A percentile compares a stretch with the other conserved stretches of the same genome.
phyloP scores from a whole-genome alignment of 2,797 vertebrate genomes.

The Anguilla marmorata region DNA sequence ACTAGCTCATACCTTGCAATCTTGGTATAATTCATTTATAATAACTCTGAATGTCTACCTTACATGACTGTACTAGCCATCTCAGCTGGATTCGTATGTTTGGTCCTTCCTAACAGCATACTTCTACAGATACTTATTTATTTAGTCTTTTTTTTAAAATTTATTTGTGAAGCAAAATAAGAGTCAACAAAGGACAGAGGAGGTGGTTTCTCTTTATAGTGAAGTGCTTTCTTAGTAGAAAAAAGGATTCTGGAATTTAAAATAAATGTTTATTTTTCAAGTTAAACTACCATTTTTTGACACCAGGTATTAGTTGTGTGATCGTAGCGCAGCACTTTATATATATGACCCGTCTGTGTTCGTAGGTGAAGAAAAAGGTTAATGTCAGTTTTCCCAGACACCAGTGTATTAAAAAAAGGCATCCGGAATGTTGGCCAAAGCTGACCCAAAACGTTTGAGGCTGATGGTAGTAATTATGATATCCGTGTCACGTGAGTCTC shows the following conservation, averaged over 20 bases:
- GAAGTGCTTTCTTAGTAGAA: neutral
- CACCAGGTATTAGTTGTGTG: neutral
- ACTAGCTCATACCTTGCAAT: neutral
- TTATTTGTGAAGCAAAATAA: neutral
- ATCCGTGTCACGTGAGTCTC: neutral
- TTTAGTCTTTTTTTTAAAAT: neutral
- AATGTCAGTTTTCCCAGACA: conserved; percentile 12
- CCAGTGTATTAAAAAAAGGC: neutral
- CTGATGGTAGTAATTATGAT: conserved; percentile 19
- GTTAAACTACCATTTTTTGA: neutral
- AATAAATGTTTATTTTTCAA: neutral
- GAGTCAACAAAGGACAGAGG: neutral
- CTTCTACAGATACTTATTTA: neutral
- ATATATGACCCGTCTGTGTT: neutral
- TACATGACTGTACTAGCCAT: neutral
- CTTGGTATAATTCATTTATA: too few relatives aligned
- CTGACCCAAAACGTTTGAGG: neutral
- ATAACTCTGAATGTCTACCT: neutral
- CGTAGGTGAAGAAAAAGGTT: conserved; percentile 7
- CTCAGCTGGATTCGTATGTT: neutral
- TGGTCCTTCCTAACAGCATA: neutral
- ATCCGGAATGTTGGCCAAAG: neutral
- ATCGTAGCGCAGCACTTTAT: neutral
- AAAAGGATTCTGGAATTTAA: neutral
- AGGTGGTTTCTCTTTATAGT: neutral